phyloP scores from a whole-genome alignment of 2,113 vertebrate species.

The Gavia stellata region DNA sequence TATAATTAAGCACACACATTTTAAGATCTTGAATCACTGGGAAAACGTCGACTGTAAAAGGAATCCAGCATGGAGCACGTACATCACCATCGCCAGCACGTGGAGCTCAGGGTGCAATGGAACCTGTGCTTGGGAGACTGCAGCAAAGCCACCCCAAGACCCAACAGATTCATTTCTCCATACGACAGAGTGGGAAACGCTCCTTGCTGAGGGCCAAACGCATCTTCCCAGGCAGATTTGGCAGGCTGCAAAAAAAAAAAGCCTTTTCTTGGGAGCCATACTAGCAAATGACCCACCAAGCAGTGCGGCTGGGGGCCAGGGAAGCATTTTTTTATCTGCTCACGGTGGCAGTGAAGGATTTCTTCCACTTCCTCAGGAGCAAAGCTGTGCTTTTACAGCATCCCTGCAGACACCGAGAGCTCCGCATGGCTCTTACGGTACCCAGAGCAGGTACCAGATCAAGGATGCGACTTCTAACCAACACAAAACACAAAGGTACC shows the following conservation, averaged over 20 bases:
- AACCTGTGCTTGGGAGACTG: fast-evolving
- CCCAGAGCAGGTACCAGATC: neutral
- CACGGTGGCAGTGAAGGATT: fast-evolving
- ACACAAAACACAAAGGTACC: neutral
- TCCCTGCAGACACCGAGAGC: neutral
- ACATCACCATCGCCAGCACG: neutral
- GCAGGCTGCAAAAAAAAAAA: neutral
- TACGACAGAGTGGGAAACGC: neutral
- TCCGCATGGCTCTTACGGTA: fast-evolving
- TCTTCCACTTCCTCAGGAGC: neutral
- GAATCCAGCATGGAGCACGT: neutral
- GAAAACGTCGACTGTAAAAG: neutral
- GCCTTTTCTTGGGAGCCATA: neutral
- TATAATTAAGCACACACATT: neutral
- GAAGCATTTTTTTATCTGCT: neutral
- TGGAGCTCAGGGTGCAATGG: neutral
- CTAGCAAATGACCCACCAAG: neutral
- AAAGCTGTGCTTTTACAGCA: neutral
- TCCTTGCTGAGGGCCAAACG: neutral
- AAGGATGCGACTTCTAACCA: neutral
- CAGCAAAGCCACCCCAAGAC: neutral
- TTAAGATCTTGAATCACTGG: neutral
- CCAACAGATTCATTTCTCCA: neutral
- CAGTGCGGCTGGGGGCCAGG: fast-evolving
- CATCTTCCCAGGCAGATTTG: neutral